These are phyloP conservation scores for Odontamblyopus rebecca DNA, from an alignment of 2,797 vertebrate species.

Conservation along the genomic window DNA sequence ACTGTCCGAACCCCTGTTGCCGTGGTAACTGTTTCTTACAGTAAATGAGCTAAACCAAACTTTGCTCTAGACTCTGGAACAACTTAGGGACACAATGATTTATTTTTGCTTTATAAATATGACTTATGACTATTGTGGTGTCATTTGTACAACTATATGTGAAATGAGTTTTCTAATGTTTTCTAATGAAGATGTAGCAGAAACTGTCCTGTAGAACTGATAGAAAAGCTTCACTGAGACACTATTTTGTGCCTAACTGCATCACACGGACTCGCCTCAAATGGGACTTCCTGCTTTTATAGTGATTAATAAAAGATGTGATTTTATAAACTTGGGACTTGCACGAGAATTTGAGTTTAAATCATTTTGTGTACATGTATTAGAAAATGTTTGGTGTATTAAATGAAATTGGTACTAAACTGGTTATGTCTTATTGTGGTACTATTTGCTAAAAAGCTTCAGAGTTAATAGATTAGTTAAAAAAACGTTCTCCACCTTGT, in stretches of 20 bases:
- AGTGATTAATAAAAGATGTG: constrained; percentile 30
- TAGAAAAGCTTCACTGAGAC: neutral
- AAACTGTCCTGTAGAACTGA: neutral
- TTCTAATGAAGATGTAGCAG: constrained; percentile 18
- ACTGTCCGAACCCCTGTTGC: constrained; percentile 92
- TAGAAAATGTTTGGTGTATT: too few relatives aligned
- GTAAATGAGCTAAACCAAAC: constrained; percentile 37
- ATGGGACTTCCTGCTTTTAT: constrained; percentile 2
- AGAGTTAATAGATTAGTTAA: too few relatives aligned
- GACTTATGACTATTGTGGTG: neutral
- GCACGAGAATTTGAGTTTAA: too few relatives aligned
- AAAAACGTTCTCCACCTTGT: too few relatives aligned
- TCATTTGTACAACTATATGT: neutral
- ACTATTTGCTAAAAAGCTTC: too few relatives aligned
- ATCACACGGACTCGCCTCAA: constrained; percentile 15
- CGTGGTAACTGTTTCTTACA: constrained; percentile 83
- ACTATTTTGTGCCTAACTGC: constrained; percentile 15
- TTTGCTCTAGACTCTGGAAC: neutral
- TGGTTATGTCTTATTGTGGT: too few relatives aligned
- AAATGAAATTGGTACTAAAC: too few relatives aligned
- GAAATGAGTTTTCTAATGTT: constrained; percentile 4
- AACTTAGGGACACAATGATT: constrained; percentile 4
- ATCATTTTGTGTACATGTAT: neutral
- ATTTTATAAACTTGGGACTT: neutral
- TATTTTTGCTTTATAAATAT: constrained; percentile 4